phyloP scores from a whole-genome alignment of 2,797 vertebrate genomes.

The Menidia menidia region DNA sequence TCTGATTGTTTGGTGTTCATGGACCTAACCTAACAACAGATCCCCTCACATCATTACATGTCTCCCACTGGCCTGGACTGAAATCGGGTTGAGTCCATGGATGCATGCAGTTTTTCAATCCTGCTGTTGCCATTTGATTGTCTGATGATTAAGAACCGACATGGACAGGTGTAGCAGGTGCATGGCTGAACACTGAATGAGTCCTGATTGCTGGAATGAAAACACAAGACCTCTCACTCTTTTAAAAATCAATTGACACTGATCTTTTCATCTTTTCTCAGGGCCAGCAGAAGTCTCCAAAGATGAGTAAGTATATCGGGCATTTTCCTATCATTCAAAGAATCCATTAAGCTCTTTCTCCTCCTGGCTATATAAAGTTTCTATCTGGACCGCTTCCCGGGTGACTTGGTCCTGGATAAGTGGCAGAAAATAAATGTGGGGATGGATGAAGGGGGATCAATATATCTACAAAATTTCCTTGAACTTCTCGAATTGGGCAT shows the following conservation, averaged over 20 bases:
- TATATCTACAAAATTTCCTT: constrained; percentile 53
- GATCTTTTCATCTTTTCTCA: constrained; percentile 60
- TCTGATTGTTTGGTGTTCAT: background rate
- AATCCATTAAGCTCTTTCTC: background rate
- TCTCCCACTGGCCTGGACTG: background rate
- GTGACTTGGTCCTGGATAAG: no score
- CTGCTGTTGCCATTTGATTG: background rate
- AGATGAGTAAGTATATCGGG: constrained; percentile 89
- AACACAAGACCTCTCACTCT: background rate
- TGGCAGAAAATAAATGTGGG: no score
- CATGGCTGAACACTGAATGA: constrained; percentile 5
- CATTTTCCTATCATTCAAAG: constrained; percentile 21
- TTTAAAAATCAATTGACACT: constrained; percentile 12
- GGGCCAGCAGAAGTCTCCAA: constrained; percentile 89
- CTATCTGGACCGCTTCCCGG: background rate
- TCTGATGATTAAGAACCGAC: background rate
- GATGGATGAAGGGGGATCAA: constrained; percentile 8
- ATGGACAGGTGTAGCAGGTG: background rate
- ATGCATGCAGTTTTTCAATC: background rate
- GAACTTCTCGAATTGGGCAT: constrained; percentile 1
- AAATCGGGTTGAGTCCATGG: background rate
- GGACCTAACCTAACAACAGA: background rate
- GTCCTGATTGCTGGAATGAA: background rate
- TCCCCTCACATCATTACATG: background rate
- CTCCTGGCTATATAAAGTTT: background rate